phyloP scores from a whole-genome alignment of 2,888 invertebrate genomes.

The Amphipoea lucens region DNA sequence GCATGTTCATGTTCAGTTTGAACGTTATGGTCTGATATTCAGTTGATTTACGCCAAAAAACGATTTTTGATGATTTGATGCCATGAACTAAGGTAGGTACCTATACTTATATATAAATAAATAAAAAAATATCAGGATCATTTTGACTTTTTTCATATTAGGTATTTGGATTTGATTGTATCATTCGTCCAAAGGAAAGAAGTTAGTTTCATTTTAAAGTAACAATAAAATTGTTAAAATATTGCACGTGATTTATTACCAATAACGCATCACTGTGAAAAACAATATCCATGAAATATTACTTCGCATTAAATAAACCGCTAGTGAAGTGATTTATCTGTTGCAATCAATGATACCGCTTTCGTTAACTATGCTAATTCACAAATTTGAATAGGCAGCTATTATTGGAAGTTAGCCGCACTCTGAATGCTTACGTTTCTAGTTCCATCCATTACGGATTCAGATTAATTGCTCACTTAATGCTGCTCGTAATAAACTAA shows the following conservation, averaged over 20 bases:
- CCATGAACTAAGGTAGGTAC: neutral
- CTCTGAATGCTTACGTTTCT: slow-evolving; percentile 78
- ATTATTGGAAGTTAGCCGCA: slow-evolving; percentile 78
- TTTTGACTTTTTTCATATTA: neutral
- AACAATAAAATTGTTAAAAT: slow-evolving; percentile 2
- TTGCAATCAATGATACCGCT: slow-evolving; percentile 66
- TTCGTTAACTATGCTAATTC: slow-evolving; percentile 73
- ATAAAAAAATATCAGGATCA: neutral
- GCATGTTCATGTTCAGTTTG: neutral
- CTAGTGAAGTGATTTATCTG: slow-evolving; percentile 54
- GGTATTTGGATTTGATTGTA: neutral
- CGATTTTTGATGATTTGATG: neutral
- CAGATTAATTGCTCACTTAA: slow-evolving; percentile 84
- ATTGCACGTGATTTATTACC: neutral
- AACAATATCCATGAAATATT: slow-evolving; percentile 34
- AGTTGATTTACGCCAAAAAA: neutral
- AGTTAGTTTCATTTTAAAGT: neutral
- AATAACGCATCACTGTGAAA: slow-evolving; percentile 10
- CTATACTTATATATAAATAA: neutral
- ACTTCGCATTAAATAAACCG: slow-evolving; percentile 41
- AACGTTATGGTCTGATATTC: neutral
- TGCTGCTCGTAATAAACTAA: slow-evolving; percentile 84
- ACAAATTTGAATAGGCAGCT: slow-evolving; percentile 74
- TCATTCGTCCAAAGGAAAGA: neutral
- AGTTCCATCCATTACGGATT: slow-evolving; percentile 78